Evolutionary conservation across 1,140 invertebrate species (phyloP).

Genomic region (Argopecten irradians): DNA sequence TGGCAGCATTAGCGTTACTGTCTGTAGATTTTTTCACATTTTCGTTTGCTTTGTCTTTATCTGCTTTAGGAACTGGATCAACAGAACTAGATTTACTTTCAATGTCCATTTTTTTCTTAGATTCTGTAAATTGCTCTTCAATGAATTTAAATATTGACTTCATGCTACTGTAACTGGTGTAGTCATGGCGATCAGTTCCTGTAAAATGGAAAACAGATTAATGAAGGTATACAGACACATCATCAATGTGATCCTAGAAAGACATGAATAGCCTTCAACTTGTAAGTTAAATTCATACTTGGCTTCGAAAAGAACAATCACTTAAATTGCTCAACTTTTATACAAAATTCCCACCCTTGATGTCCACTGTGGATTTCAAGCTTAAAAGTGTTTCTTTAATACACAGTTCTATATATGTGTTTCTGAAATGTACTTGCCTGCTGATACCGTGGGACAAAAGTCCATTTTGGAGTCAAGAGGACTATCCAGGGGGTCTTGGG

Average conservation of each 20-base stretch:
- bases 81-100: not conserved
- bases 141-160: conserved; percentile 69
- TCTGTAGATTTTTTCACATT: not conserved
- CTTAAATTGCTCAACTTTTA: not conserved
- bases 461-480: conserved; percentile 48
- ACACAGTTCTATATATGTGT: not conserved
- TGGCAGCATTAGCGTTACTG: not conserved
- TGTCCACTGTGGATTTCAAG: not conserved
- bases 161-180: conserved; percentile 68
- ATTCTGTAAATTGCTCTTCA: conserved; percentile 47
- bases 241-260: not conserved
- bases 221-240: not conserved
- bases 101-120: not conserved
- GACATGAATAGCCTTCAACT: not conserved
- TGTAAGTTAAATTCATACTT: not conserved
- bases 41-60: not conserved
- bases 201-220: conserved; percentile 34
- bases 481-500: conserved; percentile 62
- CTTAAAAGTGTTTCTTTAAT: not conserved
- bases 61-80: not conserved
- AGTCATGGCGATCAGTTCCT: conserved; percentile 65
- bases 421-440: conserved; percentile 54
- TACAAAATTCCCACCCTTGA: not conserved
- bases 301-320: not conserved
- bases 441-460: conserved; percentile 61